phyloP scores from a whole-genome alignment of 2,888 invertebrate species.

The Tetrapedia diversipes region DNA sequence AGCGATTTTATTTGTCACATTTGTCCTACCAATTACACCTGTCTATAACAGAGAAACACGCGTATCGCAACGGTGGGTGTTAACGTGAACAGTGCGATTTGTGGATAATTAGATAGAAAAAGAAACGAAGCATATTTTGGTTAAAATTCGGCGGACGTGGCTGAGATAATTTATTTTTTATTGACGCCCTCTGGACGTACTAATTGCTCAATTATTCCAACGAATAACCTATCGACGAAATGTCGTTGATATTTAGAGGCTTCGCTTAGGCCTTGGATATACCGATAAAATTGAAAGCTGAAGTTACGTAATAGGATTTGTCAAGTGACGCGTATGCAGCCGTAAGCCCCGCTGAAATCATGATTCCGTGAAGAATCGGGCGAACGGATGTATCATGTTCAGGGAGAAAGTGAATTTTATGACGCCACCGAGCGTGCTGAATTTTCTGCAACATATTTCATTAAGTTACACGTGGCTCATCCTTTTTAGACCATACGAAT shows the following conservation, averaged over 20 bases:
- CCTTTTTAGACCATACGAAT: background rate
- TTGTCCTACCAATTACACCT: too few species aligned
- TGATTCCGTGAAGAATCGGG: background rate
- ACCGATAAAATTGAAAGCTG: constrained; percentile 15
- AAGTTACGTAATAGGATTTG: background rate
- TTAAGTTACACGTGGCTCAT: background rate
- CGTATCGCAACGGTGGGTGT: too few species aligned
- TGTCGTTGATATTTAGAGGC: background rate
- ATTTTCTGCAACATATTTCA: background rate
- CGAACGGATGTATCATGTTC: background rate
- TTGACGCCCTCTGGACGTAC: background rate
- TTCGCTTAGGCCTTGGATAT: background rate
- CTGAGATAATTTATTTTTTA: background rate
- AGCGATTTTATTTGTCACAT: too few species aligned
- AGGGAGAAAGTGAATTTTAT: background rate
- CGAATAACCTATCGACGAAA: background rate
- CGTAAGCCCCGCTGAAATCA: background rate
- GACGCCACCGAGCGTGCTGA: background rate
- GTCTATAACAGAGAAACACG: too few species aligned
- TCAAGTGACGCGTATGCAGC: background rate
- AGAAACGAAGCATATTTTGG: background rate
- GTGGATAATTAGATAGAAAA: background rate
- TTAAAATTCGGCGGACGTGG: background rate
- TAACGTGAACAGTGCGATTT: too few species aligned
- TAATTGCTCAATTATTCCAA: background rate